Conservation (phyloP, 2,113 vertebrate genomes). For the Gnathonemus longibarbis region DNA sequence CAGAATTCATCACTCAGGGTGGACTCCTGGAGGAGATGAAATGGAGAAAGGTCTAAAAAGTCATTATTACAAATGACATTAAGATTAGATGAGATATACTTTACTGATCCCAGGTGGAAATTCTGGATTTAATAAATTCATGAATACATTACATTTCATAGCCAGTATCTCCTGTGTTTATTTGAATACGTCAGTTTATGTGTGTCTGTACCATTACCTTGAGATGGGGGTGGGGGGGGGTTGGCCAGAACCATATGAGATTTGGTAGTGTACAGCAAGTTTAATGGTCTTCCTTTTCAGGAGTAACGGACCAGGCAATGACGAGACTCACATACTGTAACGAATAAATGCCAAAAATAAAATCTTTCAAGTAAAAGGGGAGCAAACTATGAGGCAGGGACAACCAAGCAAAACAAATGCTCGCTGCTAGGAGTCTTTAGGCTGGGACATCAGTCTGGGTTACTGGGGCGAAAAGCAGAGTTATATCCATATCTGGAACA, state of each 20-base stretch:
- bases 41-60: neutral
- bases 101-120: neutral
- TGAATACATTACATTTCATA: neutral
- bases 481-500: neutral
- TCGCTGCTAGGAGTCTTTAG: neutral
- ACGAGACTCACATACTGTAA: neutral
- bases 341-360: neutral
- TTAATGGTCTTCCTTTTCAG: neutral
- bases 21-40: constrained; percentile 63
- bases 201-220: neutral
- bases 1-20: constrained; percentile 79
- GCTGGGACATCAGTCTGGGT: neutral
- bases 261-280: neutral
- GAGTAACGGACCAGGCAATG: neutral
- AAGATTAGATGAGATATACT: neutral
- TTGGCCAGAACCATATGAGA: neutral
- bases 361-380: neutral
- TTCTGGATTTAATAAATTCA: neutral
- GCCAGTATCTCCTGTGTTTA: neutral
- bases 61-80: neutral
- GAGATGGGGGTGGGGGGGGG: neutral
- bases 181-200: neutral
- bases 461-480: neutral
- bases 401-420: neutral
- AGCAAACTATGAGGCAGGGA: neutral